phyloP scores from a whole-genome alignment of 2,888 invertebrate genomes.

The Macrosoma leucophasiata region DNA sequence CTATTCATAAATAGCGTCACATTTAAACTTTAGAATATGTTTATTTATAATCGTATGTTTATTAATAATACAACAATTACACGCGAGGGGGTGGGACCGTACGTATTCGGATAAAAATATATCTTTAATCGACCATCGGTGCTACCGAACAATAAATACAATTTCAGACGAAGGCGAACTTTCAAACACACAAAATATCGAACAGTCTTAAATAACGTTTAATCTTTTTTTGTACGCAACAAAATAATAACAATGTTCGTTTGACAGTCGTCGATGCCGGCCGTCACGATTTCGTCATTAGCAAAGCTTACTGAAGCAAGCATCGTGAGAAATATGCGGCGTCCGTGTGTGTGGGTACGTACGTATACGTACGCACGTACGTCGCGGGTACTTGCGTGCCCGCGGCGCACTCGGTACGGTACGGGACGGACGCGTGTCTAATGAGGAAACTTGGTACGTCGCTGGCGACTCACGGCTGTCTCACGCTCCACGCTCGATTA shows the following conservation, averaged over 20 bases:
- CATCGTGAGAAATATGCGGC: slow-evolving; percentile 59
- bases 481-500: slow-evolving; percentile 24
- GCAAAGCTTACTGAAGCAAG: slow-evolving; percentile 72
- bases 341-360: slow-evolving; percentile 25
- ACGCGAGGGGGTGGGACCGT: slow-evolving; percentile 54
- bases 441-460: slow-evolving; percentile 28
- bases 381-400: slow-evolving; percentile 9
- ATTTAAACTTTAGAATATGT: slow-evolving; percentile 55
- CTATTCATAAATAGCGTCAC: slow-evolving; percentile 69
- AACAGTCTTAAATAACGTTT: slow-evolving; percentile 71
- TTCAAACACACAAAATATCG: slow-evolving; percentile 62
- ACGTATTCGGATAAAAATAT: slow-evolving; percentile 44
- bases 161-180: slow-evolving; percentile 51
- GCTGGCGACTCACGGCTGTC: slow-evolving; percentile 25
- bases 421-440: slow-evolving; percentile 28
- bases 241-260: slow-evolving; percentile 51
- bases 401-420: slow-evolving; percentile 16
- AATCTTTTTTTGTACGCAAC: slow-evolving; percentile 68
- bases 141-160: slow-evolving; percentile 53
- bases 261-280: slow-evolving; percentile 37
- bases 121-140: slow-evolving; percentile 33
- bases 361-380: not conserved
- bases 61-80: slow-evolving; percentile 47
- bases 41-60: slow-evolving; percentile 45
- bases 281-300: slow-evolving; percentile 59